Base-by-base conservation (phyloP, 1,140 invertebrate genomes). In the Diuraphis noxia region DNA sequence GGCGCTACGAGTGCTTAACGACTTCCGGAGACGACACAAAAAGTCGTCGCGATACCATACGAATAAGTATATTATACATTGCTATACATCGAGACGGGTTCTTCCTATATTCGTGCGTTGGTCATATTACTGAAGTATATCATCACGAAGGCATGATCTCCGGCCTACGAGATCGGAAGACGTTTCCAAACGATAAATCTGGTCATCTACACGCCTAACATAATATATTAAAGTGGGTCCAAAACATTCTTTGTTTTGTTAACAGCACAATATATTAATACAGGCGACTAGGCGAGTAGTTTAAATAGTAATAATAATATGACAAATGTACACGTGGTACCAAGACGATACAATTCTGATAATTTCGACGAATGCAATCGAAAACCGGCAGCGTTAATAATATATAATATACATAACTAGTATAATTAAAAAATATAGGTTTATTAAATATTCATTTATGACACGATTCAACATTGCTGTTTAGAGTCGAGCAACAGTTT, bases 21-120 rank as follows among this genome's bases (percentile, higher is more conserved):
- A 87, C 85, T 87, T 86, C 84, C 84, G 43, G 84, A 43, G 41
- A 49, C 46, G 46, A 49, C 23, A 43, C 43, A 46, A 23, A 63
- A 30, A 25, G 38, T 40, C 72, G 6, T 7, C 19, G 23, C 8
- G 23, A 82, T 40, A 82, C 79, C 9, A 82, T 72, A 34, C 17
- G 13, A n/a, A n/a, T n/a, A n/a, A n/a, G n/a, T n/a, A n/a, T n/a
- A n/a, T n/a, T 72, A 72, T 17, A n/a, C 56, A 72, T 17, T 6
- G 56, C n/a, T n/a, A n/a, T 63, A 30, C 56, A n/a, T n/a, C 56
- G 56, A 63, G 56, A 63, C 56, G 56, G 30, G 30, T 63, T 63
- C 30, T 63, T 63, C 52, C 21, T 23, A 9, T 49, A 49, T 49
- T 8, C 56, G 56, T 63, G 56, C 56, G n/a, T 17, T 13, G 56